Base-by-base conservation (phyloP, 2,888 invertebrate species). In the Carpatolechia fugitivella region DNA sequence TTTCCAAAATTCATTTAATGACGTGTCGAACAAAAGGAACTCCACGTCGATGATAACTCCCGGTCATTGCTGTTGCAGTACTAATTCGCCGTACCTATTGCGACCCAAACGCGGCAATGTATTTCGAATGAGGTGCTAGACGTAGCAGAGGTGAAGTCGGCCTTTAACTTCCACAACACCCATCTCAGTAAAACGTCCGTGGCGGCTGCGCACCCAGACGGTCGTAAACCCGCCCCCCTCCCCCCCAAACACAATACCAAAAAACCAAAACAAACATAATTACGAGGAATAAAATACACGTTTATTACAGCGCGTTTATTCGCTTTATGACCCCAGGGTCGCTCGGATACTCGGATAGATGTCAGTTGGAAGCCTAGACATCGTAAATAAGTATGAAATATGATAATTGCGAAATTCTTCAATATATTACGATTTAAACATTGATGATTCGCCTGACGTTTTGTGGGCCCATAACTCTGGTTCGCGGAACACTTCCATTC, bases 361-460 rank as follows among this genome's bases (percentile, higher is more conserved):
- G 86, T 85, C 86, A 74, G 80, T 74, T 77, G 77, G 75, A 64
- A 74, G 81, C 85, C 86, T 90, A 90, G 89, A 82, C 83, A 76
- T 89, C 90, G 88, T 90, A 90, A 90, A 90, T 83, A 85, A 78
- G 78, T 83, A 85, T 89, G 89, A 90, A 89, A 86, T 90, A 90
- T 90, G 89, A 89, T 90, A 89, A 90, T 90, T 90, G 88, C 88
- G 73, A 88, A 89, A 89, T 88, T 89, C 89, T 89, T 83, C 83
- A 86, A 88, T 89, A 89, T 88, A 89, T 89, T 87, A 86, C 86
- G 85, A 87, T 88, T 88, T 85, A 80, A 87, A 82, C 86, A 88
- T 88, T 88, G 88, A 89, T 84, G 89, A 88, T 86, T 81, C 84
- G 75, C 67, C 76, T 80, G 89, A 85, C 85, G 87, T 85, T 88